Percentiles rank a stretch among this genome's conserved stretches.
Conservation (phyloP, 2,797 vertebrate genomes). For the Rhinophrynus dorsalis region DNA sequence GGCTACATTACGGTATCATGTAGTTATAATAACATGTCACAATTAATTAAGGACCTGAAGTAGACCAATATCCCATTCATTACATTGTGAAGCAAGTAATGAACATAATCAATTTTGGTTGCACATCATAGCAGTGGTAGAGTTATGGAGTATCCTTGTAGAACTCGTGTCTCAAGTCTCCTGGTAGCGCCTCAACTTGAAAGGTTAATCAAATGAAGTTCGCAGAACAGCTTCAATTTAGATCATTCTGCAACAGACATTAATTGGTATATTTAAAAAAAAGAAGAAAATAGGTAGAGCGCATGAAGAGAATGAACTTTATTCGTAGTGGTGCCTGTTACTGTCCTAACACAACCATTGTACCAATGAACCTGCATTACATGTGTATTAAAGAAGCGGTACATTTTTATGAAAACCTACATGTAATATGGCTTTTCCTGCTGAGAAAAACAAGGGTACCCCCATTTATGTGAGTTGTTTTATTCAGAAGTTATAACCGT, state of each 20-base stretch:
- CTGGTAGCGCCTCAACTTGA: not conserved
- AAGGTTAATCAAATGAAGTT: constrained; percentile 11
- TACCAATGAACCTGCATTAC: too few species aligned
- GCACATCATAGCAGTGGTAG: not conserved
- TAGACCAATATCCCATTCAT: not conserved
- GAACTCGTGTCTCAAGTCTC: not conserved
- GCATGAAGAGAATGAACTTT: not conserved
- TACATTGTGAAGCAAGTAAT: constrained; percentile 19
- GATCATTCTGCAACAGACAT: not conserved
- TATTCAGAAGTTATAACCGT: too few species aligned
- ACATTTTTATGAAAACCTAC: too few species aligned
- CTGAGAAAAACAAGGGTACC: too few species aligned
- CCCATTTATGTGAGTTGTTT: too few species aligned
- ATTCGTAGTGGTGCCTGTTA: too few species aligned
- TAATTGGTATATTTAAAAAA: not conserved
- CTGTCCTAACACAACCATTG: too few species aligned
- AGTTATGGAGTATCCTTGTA: constrained; percentile 1
- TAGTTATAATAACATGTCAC: constrained; percentile 27
- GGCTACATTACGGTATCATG: not conserved
- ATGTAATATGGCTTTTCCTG: too few species aligned
- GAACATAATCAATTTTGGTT: not conserved
- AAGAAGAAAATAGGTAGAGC: not conserved
- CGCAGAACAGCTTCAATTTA: not conserved
- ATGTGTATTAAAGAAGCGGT: too few species aligned
- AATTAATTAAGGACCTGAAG: constrained; percentile 18